Base-by-base conservation (phyloP, 2,797 vertebrate species). In the Loriculus beryllinus region DNA sequence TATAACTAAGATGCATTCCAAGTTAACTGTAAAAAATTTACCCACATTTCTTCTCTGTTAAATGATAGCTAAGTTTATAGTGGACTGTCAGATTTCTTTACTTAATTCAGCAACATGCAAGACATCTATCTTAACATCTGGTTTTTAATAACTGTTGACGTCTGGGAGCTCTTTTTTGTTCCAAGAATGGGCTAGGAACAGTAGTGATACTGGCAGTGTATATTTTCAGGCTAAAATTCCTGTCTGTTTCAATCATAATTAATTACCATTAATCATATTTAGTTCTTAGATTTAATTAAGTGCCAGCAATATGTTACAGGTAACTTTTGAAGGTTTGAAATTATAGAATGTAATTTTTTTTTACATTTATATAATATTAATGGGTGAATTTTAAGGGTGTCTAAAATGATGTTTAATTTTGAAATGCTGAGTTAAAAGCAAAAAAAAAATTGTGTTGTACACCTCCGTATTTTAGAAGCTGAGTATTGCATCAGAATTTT, bases 141-240 rank as follows among this genome's bases (percentile, higher is more conserved):
- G 96, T 97, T 98, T 98, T 97, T 98, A 98, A 98, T 98, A 98
- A 97, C 97, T 94, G 96, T 96, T 97, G 97, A 98, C 97, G 97
- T 97, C 97, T 97, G 97, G 97, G 97, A 97, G 97, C 94, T 93
- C 96, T 97, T 96, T 97, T 95, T 90, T 94, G 94, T 93, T 96
- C 95, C 87, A 96, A 95, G 91, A 95, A 93, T 93, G 91, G 86
- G 93, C 74, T 74, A 92, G 82, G 69, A 97, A 96, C 96, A 96
- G 95, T 98, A 98, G 96, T 97, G 96, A 96, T 97, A 96, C 96
- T 97, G 97, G 97, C 96, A 96, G 95, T 96, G 92, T 97, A 77
- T 97, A 97, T 97, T 97, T 97, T 96, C 92, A 93, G 91, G 96
- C 94, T 97, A 93, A 92, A 97, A 95, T 95, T 97, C 94, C 96